phyloP scores from a whole-genome alignment of 2,113 vertebrate species.

The Mastomys natalensis region DNA sequence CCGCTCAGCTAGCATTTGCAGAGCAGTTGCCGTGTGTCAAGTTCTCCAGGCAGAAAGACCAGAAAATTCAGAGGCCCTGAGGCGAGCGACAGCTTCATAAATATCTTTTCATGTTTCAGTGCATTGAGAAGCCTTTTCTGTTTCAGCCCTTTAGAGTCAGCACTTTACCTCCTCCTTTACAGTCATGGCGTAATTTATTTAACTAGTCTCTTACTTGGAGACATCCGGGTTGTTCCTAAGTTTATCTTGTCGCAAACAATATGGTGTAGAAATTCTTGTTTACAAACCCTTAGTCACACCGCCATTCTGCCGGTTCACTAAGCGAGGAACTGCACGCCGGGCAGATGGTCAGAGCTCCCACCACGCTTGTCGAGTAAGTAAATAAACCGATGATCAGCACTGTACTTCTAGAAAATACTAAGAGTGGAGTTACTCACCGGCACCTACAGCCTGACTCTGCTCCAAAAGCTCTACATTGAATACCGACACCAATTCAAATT shows the following conservation, averaged over 20 bases:
- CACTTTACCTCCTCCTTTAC: neutral
- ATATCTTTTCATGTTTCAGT: neutral
- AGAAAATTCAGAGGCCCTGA: neutral
- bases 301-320: neutral
- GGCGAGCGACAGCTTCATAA: neutral
- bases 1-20: neutral
- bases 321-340: neutral
- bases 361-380: neutral
- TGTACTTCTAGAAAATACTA: neutral
- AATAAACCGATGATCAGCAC: neutral
- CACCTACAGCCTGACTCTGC: neutral
- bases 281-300: neutral
- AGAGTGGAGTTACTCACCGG: neutral
- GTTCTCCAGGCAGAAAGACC: neutral
- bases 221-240: neutral
- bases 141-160: neutral
- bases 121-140: neutral
- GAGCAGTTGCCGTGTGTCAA: neutral
- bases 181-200: neutral
- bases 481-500: too few relatives aligned
- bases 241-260: neutral
- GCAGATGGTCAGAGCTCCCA: neutral
- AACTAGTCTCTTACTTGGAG: slow-evolving; percentile 9
- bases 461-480: neutral
- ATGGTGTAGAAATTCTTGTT: neutral